Base-by-base conservation (phyloP, 2,888 invertebrate species). In the Pterostichus niger region DNA sequence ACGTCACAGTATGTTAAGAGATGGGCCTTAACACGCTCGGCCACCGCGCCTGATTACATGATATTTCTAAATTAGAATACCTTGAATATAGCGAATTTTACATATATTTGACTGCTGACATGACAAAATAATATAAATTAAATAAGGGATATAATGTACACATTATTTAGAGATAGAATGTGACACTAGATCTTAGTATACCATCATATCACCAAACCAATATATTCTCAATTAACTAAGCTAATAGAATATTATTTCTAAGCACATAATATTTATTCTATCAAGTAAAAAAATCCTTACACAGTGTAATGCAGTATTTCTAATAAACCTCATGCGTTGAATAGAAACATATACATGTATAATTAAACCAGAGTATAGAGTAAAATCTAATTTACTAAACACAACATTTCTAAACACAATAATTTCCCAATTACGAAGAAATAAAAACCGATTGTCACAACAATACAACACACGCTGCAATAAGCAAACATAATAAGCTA, bases 301-400 rank as follows among this genome's bases (percentile, higher is more conserved):
- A 24, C 11, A 59, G 6, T 24, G 31, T 15, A n/a, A 44, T 44
- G n/a, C 17, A 15, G 11, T 44, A 71, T 71, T 71, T 40, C 40
- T 40, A 71, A 71, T 71, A 44, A 13, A 40, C 15, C 44, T n/a
- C 17, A 56, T 17, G 44, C 10, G 68, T 2, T 71, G 68, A 71
- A 71, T 71, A 44, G 68, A 40, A 31, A 7, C 61, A 40, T 40
- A 35, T 17, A 13, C 17, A 56, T 77, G 13, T 44, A 76, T 77
- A 75, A 75, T 75, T 52, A 52, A 11, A 11, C n/a, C 52, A 52
- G 31, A 64, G 64, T 49, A 56, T 33, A 49, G 52, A 75, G 24
- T 49, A 76, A 76, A 82, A 82, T 61, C 82, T 82, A 82, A 82
- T 82, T 82, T 82, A 59, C 82, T 75, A 82, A 82, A 82, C 82